Conservation (phyloP, 2,888 invertebrate genomes). For the Xestia c-nigrum region DNA sequence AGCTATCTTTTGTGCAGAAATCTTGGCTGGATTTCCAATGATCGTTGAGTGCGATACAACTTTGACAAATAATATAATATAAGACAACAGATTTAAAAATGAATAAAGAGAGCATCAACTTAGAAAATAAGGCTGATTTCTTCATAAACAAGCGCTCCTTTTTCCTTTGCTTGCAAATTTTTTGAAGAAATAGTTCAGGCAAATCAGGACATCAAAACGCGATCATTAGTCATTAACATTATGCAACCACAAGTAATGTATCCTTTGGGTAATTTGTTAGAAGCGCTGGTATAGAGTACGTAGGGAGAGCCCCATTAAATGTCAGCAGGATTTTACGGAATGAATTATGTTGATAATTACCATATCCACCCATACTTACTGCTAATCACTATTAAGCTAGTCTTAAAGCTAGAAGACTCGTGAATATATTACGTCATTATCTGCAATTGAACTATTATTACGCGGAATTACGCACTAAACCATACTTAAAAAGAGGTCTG, state of each 20-base stretch:
- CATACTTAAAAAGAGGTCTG: neutral
- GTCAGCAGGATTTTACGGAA: neutral
- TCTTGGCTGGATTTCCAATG: neutral
- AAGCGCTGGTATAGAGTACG: neutral
- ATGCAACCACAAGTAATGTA: neutral
- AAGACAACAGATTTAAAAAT: neutral
- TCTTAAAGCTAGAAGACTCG: neutral
- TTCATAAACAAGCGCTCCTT: neutral
- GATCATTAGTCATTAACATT: neutral
- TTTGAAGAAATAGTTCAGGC: neutral
- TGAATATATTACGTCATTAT: constrained; percentile 19
- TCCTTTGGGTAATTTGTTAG: constrained; percentile 5
- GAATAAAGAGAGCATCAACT: neutral
- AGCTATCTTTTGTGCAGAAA: neutral
- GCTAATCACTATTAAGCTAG: constrained; percentile 10
- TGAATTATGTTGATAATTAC: constrained; percentile 21
- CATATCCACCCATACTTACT: constrained; percentile 13
- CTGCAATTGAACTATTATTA: constrained; percentile 14
- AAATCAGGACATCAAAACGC: neutral
- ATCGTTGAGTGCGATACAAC: neutral
- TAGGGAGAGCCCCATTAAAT: constrained; percentile 5
- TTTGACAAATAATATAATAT: too few species aligned
- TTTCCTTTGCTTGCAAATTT: too few species aligned
- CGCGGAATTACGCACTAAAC: neutral
- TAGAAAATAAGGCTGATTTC: neutral